Evolutionary conservation across 2,797 vertebrate genomes (phyloP).

Genomic region (Buceros bicornis): DNA sequence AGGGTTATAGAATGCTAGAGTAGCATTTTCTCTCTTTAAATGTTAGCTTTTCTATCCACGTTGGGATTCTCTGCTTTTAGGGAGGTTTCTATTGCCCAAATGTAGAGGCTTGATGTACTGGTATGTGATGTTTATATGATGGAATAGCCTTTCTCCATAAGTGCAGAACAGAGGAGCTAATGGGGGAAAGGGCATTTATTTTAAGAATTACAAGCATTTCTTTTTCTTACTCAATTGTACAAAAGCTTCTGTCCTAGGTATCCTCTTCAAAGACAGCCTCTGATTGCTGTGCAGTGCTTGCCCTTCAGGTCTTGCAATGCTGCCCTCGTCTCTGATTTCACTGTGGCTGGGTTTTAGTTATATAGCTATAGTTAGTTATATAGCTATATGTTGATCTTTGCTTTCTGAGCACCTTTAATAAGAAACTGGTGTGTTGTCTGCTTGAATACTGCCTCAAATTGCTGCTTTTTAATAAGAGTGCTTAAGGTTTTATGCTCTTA

Average conservation of each 20-base stretch:
- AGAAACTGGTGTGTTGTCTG: not conserved
- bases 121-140: rapidly evolving
- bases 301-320: not conserved
- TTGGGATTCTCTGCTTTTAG: not conserved
- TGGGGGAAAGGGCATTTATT: not conserved
- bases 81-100: not conserved
- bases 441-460: not conserved
- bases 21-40: not conserved
- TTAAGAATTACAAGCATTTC: not conserved
- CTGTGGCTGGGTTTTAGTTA: not conserved
- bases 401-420: not conserved
- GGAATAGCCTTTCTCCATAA: not conserved
- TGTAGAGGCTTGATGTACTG: not conserved
- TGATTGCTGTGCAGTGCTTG: not conserved
- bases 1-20: not conserved
- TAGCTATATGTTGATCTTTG: not conserved
- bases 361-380: too few relatives aligned
- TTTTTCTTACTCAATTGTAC: not conserved
- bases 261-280: not conserved
- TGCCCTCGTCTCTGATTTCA: not conserved
- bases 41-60: not conserved
- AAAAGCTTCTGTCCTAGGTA: not conserved
- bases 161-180: not conserved
- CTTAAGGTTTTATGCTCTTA: not conserved
- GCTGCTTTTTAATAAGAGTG: not conserved